Evolutionary conservation across 2,888 invertebrate genomes (phyloP), one percentile per base, ranked within the genome.

Genomic region (Ditula angustiorana): DNA sequence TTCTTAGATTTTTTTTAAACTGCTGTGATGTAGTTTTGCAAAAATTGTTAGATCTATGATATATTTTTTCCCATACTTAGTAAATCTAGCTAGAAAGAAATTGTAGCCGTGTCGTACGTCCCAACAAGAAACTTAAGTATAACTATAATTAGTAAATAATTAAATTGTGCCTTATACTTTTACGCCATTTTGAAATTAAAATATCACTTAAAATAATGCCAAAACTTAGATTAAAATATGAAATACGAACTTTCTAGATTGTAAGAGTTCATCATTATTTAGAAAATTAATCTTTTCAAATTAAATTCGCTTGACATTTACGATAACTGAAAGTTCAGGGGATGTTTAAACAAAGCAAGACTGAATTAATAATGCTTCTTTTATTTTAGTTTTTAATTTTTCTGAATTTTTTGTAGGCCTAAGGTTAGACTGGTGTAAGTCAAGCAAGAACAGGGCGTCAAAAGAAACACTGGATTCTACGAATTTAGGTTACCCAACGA

Each of bases 91-190:
- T 78, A 76, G 72, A 66, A 76, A 78, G 71, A 72, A 69, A 70
- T 73, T 61, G 72, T 81, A 90, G 89, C 80, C 81, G 81, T 80
- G 81, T 87, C 82, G 80, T 70, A 86, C 92, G 91, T 92, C 91
- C 92, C 85, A 87, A 83, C 69, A 76, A 77, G 59, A 69, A 66
- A 73, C 68, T 71, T 67, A 73, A 78, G 10, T 77, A 74, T 78
- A 82, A 82, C 79, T 85, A 86, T 83, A 76, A 82, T 85, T 85
- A 89, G 86, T 82, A 74, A 84, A 82, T 85, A 87, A 86, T 85
- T 82, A 85, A 90, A 89, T 83, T 81, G 92, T 92, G 92, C 92
- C 92, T 92, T 92, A 92, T 89, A 91, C 85, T 87, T 88, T 88
- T 88, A 92, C 74, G 91, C 92, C 91, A 90, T 90, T 91, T 88